Evolutionary conservation across 2,888 invertebrate genomes (phyloP), one percentile per base, ranked within the genome.

Genomic region (Leptinotarsa rubiginosa): DNA sequence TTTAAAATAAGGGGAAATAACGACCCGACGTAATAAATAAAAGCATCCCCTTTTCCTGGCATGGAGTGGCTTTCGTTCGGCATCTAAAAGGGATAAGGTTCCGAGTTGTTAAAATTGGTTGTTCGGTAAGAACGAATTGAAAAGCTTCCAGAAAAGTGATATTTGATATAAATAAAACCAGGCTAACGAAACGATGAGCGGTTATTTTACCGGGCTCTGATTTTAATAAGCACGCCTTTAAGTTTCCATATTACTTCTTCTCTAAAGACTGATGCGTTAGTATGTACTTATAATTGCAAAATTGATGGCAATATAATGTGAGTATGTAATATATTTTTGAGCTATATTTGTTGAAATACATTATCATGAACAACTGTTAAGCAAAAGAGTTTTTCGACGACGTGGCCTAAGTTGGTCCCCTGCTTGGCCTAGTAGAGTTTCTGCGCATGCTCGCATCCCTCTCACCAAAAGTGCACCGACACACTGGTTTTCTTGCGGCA

Each of bases 201-300:
- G 31, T 65, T n/a, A 41, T 66, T 54, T 3, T 4, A 3, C n/a
- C 7, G 16, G 25, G 10, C 18, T 49, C 54, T 12, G 47, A n/a
- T 56, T 69, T 41, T 64, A 22, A 54, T 20, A 73, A 65, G 65
- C 54, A 41, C 47, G 50, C 75, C 54, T 69, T 59, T 15, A 47
- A 49, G 62, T 62, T 72, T 74, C 74, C 71, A 75, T 80, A 77
- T 79, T 77, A 78, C 79, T 81, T 79, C 41, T 84, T 85, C 86
- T 87, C 85, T 79, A 86, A 87, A 88, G 88, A 88, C 88, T 88
- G 88, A 88, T 83, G 85, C 85, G 85, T 86, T 82, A 75, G 78
- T 81, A 79, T 81, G 74, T 83, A 80, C 76, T 83, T 85, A 85
- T 84, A 85, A 84, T 86, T 85, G 85, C 85, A 84, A 86, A 87